Base-by-base conservation (phyloP, 2,888 invertebrate species). In the Drepanosiphum platanoidis region DNA sequence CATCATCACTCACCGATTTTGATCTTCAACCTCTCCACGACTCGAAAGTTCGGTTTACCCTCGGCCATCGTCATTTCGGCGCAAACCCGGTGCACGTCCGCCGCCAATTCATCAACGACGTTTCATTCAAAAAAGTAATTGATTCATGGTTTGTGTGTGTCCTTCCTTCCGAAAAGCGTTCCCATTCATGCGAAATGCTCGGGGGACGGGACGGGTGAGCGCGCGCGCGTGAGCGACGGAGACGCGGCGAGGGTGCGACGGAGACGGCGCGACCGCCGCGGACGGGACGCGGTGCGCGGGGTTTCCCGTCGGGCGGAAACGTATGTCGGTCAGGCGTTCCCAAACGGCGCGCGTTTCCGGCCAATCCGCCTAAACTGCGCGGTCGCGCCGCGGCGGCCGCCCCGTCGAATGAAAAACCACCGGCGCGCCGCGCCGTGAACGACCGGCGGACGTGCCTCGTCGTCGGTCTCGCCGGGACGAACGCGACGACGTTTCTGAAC, bases 21-120 rank as follows among this genome's bases (percentile, higher is more conserved):
- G 90, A 96, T 95, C 93, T 95, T 95, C 91, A 96, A 93, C 92
- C 95, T 94, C 93, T 96, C 96, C 92, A 95, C 95, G 91, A 95
- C 94, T 93, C 96, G 93, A 91, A 96, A 95, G 93, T 94, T 93
- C 93, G 94, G 94, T 93, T 93, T 94, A 92, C 94, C 94, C 93
- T 95, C 95, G 93, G 95, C 95, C 95, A 95, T 95, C 93, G 95
- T 95, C 86, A 86, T 77, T 84, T 77, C 68, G 84, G n/a, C 84
- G 84, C 75, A 84, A 84, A 84, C 84, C 84, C 84, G 77, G 84
- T 84, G 84, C 77, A 84, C 84, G 84, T 84, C 84, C 84, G 68
- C 75, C 77, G 68, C 84, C 84, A 84, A 84, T 84, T 84, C 84
- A 84, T 84, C 84, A 84, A 84, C 84, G 77, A 84, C 84, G 75